These are phyloP conservation scores for Lagenorhynchus albirostris DNA, from an alignment of 2,113 vertebrate species.

Conservation along the genomic window DNA sequence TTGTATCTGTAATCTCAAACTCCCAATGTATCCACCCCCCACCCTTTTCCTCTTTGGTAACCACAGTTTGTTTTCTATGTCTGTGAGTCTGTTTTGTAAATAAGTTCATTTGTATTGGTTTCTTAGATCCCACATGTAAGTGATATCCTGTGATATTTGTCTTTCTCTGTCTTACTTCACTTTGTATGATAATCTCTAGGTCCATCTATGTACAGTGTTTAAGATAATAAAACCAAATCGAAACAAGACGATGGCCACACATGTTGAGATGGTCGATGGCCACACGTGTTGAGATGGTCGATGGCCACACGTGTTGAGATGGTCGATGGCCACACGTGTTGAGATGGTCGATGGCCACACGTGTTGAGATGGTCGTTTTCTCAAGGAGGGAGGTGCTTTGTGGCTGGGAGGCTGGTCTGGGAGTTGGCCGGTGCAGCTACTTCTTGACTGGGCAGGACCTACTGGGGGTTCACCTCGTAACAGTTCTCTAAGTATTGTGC, in stretches of 20 bases:
- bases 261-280: rapidly evolving
- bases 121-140: not conserved
- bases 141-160: not conserved
- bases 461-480: rapidly evolving
- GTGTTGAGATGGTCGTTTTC: not conserved
- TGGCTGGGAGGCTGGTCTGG: not conserved
- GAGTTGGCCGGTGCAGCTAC: not conserved
- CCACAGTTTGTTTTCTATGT: not conserved
- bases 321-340: too few species aligned
- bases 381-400: not conserved
- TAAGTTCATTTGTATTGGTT: not conserved
- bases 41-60: not conserved
- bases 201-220: not conserved
- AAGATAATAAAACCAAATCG: not conserved
- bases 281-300: too few species aligned
- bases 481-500: too few species aligned
- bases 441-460: not conserved
- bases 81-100: not conserved
- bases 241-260: too few species aligned
- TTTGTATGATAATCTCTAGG: too few species aligned
- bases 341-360: not conserved
- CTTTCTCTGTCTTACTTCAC: not conserved
- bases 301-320: too few species aligned
- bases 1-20: not conserved
- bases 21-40: not conserved